Base-by-base conservation (phyloP, 2,113 vertebrate species). In the Corydoras sp. region DNA sequence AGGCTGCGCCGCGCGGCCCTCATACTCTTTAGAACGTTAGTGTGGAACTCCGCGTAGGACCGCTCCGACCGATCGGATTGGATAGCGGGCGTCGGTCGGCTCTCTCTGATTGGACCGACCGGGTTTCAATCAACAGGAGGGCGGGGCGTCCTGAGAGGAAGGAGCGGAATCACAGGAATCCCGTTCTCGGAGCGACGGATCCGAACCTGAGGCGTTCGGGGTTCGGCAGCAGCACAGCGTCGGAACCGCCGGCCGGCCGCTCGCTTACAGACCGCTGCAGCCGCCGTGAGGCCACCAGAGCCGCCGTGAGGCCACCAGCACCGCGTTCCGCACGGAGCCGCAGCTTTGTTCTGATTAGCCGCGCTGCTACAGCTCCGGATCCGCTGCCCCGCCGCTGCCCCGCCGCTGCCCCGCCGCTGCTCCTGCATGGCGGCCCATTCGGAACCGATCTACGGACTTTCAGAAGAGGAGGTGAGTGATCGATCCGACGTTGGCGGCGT, bases 391-490 rank as follows among this genome's bases (percentile, higher is more conserved):
- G 11, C 3, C n/a, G n/a, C n/a, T n/a, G n/a, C n/a, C n/a, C n/a
- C n/a, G 1, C 59, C 53, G 13, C 66, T 9, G 12, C 77, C 72
- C 54, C n/a, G 1, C 18, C 18, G 18, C 18, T 24, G 12, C 5
- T 83, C 75, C 86, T 89, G 81, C 87, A 91, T 91, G 90, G 90
- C 90, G 88, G 81, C 87, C 85, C 89, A 82, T 83, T 81, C 76
- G 76, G 90, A 91, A 69, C 88, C 88, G 13, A 89, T 91, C 77
- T 89, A 91, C 77, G 90, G 90, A 82, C 89, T 91, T 79, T 89
- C 90, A 75, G 90, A 91, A 81, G 90, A 91, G 35, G 90, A 91
- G 86, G 90, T 91, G 84, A 88, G 88, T 72, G 35, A 43, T 43
- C 7, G 4, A 43, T 43, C 35, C 0, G 35, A 43, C 35, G 35